Base-by-base conservation (phyloP, 2,113 vertebrate species). In the Tychaedon coryphoeus region DNA sequence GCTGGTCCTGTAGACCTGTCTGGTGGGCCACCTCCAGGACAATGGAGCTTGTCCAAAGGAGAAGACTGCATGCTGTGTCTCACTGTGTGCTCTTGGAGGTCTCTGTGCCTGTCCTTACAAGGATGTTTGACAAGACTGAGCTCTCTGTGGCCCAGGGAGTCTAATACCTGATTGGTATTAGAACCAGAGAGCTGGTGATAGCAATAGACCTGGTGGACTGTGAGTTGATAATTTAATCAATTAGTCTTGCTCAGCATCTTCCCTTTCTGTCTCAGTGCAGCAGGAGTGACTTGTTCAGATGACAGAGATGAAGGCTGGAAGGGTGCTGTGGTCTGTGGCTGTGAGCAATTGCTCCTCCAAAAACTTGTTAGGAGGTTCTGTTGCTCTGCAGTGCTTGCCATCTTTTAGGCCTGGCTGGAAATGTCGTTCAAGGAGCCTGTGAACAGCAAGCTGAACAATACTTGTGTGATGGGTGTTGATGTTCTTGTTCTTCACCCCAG, bases 21-120 rank as follows among this genome's bases (percentile, higher is more conserved):
- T 5, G 6, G 3, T 65, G 45, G 43, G n/a, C 31, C 45, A 10
- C 14, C 17, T 76, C 36, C 18, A 18, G 28, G 22, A 22, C 29
- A 34, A 45, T 29, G 12, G 12, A 42, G n/a, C 47, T 73, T 70
- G 51, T 34, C 29, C 42, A 34, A 36, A 87, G 42, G 29, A 83
- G 29, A 8, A 43, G 38, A 20, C 28, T 69, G 28, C 2, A 4
- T 16, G 19, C 31, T 81, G 34, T 89, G 69, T 22, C 28, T 8
- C 12, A 8, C 34, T 34, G 0, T 0, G 0, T 45, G 28, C 61
- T 91, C 24, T 2, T 34, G 4, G 43, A 43, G 40, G n/a, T 56
- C 6, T 67, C 1, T 1, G 5, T 58, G 19, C 42, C 53, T 64
- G 20, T 31, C 31, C 29, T 67, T 47, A 61, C 62, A 28, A 81